Conservation (phyloP, 2,113 vertebrate genomes). For the Cairina moschata region DNA sequence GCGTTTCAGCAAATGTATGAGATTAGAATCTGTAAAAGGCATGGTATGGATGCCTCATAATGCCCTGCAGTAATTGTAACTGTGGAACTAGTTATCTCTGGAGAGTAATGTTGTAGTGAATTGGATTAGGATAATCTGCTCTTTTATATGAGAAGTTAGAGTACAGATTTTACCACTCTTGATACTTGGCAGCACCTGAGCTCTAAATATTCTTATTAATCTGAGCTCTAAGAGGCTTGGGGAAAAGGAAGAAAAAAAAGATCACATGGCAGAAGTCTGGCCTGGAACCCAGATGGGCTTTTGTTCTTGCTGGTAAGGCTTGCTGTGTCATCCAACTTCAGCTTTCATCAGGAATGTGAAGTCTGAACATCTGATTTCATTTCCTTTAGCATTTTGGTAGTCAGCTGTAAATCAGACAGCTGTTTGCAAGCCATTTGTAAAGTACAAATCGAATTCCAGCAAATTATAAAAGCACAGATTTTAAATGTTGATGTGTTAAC, state of each 20-base stretch:
- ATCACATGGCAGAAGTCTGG: neutral
- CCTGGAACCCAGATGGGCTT: neutral
- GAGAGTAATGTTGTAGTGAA: neutral
- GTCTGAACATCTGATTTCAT: neutral
- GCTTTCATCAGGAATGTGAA: neutral
- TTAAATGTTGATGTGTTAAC: neutral
- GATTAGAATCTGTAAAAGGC: neutral
- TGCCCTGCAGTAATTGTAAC: neutral
- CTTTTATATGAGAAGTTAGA: neutral
- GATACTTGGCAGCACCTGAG: neutral
- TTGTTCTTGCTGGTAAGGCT: neutral
- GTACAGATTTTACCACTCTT: neutral
- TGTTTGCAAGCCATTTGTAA: neutral
- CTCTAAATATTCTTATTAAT: neutral
- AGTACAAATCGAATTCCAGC: neutral
- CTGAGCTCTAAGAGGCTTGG: neutral
- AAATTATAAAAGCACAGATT: neutral
- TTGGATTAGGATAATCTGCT: neutral
- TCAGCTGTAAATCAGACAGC: neutral
- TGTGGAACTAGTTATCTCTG: neutral
- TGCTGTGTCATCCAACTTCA: neutral
- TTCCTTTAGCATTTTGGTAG: neutral
- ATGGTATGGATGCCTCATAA: accelerated
- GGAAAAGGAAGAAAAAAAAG: neutral
- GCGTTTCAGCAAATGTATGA: neutral